Base-by-base conservation (phyloP, 2,888 invertebrate genomes). In the Euphydryas editha region DNA sequence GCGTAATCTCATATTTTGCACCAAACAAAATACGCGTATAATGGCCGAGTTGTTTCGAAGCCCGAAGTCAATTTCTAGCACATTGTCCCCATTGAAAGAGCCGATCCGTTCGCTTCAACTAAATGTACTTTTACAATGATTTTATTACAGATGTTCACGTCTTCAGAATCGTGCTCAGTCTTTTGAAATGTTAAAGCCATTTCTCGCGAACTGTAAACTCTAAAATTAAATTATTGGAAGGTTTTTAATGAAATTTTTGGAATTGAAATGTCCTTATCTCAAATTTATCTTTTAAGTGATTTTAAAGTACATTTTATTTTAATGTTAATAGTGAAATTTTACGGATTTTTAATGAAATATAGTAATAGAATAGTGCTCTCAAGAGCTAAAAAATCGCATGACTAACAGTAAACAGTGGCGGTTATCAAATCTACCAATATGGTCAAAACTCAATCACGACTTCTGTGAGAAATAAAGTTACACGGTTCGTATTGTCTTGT, bases 41-140 rank as follows among this genome's bases (percentile, higher is more conserved):
- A 87, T 85, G 75, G 83, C 76, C 80, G 81, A 85, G 84, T 87
- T 88, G 87, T 86, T 85, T 86, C 78, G 88, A 88, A 87, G 85
- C 87, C 87, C 81, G 81, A 81, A 88, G 88, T 88, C 87, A 88
- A 88, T 88, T 88, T 82, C 78, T 78, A 77, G 76, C 82, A 81
- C 79, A 87, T 86, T 87, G 87, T 86, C 83, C 84, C 74, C 65
- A 68, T 73, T 79, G 78, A 81, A 77, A 74, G 64, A 64, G 49
- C 59, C 62, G 36, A 67, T 70, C 59, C 64, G 58, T 56, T 62
- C 59, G 46, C 49, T 65, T 47, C 63, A 49, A 51, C 56, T 62
- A 63, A 57, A 67, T 59, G 63, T 60, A 60, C 60, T 67, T 67
- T 59, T 59, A 64, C 62, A 49, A 64, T 67, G 47, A 69, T 69